A percentile compares a stretch with the other conserved stretches of the same genome.
These are phyloP conservation scores for Aricia artaxerxes DNA, from an alignment of 2,888 invertebrate genomes.

Conservation along the genomic window DNA sequence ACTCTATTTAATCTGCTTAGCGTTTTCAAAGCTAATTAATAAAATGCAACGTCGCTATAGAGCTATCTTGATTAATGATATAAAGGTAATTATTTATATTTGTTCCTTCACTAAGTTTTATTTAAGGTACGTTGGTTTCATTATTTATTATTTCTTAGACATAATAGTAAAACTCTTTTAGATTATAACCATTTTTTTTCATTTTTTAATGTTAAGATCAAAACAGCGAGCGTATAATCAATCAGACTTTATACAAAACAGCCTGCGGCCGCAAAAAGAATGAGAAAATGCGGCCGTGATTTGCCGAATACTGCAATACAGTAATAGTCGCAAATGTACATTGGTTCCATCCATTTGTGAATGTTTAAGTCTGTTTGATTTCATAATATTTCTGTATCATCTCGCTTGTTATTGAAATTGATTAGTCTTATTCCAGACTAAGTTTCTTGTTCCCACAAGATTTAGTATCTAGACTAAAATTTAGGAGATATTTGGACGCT, in stretches of 20 bases:
- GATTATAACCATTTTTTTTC: background rate
- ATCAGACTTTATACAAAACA: constrained; percentile 19
- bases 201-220: background rate
- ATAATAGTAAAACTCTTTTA: background rate
- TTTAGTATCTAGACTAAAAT: no score
- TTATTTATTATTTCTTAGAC: no score
- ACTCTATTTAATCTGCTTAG: background rate
- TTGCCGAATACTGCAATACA: constrained; percentile 4
- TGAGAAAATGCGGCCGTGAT: background rate
- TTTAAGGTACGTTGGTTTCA: no score
- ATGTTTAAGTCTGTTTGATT: background rate
- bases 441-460: no score
- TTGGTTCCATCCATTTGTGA: background rate
- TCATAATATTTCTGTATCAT: no score
- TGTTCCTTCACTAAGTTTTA: background rate
- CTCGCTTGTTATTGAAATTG: no score
- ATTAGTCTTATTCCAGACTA: no score
- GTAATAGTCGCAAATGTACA: background rate
- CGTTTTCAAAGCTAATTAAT: background rate
- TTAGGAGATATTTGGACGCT: no score
- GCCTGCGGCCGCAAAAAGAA: background rate
- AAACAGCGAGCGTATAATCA: background rate
- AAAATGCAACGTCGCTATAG: background rate
- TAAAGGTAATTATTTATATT: background rate
- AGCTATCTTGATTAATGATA: background rate